phyloP scores from a whole-genome alignment of 2,888 invertebrate species.

The Embidobia sp. region DNA sequence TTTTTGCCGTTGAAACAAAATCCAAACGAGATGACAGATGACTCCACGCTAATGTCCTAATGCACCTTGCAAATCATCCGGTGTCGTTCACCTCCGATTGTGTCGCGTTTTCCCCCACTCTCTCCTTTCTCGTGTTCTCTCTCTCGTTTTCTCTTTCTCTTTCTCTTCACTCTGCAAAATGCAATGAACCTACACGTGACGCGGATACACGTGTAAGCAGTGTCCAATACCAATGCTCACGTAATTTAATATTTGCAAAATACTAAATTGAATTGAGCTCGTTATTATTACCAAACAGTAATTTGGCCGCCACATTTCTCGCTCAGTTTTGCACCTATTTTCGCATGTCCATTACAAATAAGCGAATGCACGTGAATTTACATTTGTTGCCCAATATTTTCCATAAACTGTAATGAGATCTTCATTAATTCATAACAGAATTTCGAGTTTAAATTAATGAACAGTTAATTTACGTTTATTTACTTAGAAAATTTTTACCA shows the following conservation, averaged over 20 bases:
- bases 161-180: conserved; percentile 21
- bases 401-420: no score
- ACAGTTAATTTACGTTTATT: no score
- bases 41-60: conserved; percentile 32
- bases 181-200: conserved; percentile 34
- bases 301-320: no score
- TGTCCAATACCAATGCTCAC: background rate
- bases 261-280: conserved; percentile 1
- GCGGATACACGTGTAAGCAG: conserved; percentile 19
- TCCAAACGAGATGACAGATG: conserved; percentile 32
- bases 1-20: conserved; percentile 12
- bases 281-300: no score
- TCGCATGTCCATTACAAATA: no score
- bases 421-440: no score
- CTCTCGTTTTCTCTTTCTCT: no score
- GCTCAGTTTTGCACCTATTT: no score
- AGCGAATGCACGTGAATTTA: no score
- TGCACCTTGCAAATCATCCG: conserved; percentile 37
- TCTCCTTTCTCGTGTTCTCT: background rate
- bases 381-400: no score
- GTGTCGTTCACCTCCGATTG: conserved; percentile 27
- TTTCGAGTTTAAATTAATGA: no score
- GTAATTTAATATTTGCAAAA: conserved; percentile 12
- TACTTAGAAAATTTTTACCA: no score
- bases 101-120: background rate